phyloP scores from a whole-genome alignment of 2,797 vertebrate species.

The Enteromius unitaeniatus region DNA sequence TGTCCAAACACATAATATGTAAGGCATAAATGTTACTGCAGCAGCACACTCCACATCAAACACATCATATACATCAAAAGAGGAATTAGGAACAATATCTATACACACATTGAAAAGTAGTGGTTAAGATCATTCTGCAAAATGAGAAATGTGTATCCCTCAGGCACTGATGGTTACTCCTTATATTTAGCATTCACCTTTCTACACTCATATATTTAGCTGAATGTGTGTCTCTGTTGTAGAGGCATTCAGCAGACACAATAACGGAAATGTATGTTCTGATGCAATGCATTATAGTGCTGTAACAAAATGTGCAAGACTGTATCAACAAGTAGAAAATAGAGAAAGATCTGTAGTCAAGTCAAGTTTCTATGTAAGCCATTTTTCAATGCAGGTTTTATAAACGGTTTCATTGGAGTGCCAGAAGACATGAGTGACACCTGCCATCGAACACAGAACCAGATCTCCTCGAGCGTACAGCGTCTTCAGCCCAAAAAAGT shows the following conservation, averaged over 20 bases:
- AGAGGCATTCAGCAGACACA: not conserved
- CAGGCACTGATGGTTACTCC: slow-evolving; percentile 56
- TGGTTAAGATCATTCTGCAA: not conserved
- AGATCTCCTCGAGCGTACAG: slow-evolving; percentile 83
- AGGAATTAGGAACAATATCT: not conserved
- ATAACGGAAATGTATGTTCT: not conserved
- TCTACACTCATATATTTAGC: not conserved
- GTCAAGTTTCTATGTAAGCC: slow-evolving; percentile 81
- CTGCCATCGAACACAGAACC: slow-evolving; percentile 78
- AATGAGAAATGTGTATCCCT: not conserved
- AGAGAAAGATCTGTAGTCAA: slow-evolving; percentile 32
- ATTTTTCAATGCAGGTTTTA: slow-evolving; percentile 84
- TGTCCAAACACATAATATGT: not conserved
- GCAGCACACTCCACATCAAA: slow-evolving; percentile 13
- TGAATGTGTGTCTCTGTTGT: not conserved
- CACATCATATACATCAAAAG: not conserved
- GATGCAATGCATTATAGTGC: not conserved
- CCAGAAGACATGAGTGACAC: slow-evolving; percentile 84
- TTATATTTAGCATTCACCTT: slow-evolving; percentile 30
- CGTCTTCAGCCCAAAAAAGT: slow-evolving; percentile 88
- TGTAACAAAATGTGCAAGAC: not conserved
- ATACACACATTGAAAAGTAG: not conserved
- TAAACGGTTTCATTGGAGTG: slow-evolving; percentile 90
- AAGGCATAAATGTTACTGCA: slow-evolving; percentile 8
- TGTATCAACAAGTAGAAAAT: not conserved